Conservation (phyloP, 2,888 invertebrate species). For the Eurois occulta region DNA sequence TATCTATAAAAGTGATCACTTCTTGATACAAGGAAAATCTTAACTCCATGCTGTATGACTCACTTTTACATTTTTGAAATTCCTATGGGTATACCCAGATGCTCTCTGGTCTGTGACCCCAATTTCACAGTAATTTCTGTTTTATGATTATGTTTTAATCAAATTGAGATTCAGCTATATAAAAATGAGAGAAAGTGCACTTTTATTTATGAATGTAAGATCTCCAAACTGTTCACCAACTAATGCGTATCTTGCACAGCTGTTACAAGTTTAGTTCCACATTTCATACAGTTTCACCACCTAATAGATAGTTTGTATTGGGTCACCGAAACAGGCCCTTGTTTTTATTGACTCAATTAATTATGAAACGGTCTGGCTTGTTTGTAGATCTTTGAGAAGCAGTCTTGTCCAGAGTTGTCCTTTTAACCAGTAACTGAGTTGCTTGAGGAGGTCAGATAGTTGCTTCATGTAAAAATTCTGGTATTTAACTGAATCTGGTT, state of each 20-base stretch:
- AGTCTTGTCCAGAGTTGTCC: not conserved
- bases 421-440: not conserved
- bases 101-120: constrained; percentile 8
- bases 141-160: not conserved
- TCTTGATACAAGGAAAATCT: constrained; percentile 17
- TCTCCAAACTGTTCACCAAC: not conserved
- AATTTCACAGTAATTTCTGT: not conserved
- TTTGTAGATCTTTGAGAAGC: not conserved
- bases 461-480: not conserved
- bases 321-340: not conserved
- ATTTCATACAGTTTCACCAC: not conserved
- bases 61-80: constrained; percentile 22
- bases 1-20: not conserved
- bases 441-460: not conserved
- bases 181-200: not conserved
- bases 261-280: not conserved
- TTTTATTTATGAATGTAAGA: not conserved
- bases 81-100: not conserved
- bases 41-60: constrained; percentile 16
- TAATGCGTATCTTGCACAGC: not conserved
- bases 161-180: not conserved
- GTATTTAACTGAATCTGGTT: not conserved
- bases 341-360: not conserved
- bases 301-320: not conserved
- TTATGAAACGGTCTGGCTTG: too few relatives aligned